These are phyloP conservation scores for Ectropis grisescens DNA, from an alignment of 1,140 invertebrate species.

Conservation along the genomic window DNA sequence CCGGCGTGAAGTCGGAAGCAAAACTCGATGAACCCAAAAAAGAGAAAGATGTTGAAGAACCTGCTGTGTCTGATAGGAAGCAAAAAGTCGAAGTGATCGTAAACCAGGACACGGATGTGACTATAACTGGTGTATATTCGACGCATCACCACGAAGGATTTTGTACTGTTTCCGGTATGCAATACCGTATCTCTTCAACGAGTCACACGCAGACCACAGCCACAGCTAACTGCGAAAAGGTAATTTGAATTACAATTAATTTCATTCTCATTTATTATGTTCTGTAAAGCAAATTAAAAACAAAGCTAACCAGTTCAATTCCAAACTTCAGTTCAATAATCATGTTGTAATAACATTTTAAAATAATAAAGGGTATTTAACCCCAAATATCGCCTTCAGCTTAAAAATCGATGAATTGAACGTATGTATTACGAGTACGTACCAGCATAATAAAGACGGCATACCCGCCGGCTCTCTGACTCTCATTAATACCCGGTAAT, in stretches of 20 bases:
- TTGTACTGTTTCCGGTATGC: slow-evolving; percentile 85
- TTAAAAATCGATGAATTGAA: no score
- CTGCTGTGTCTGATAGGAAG: slow-evolving; percentile 67
- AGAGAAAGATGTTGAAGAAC: slow-evolving; percentile 65
- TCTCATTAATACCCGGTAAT: slow-evolving; percentile 57
- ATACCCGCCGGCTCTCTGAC: slow-evolving; percentile 27
- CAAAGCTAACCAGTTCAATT: no score
- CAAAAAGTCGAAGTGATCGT: slow-evolving; percentile 79
- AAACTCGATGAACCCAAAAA: slow-evolving; percentile 72
- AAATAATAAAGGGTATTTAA: no score
- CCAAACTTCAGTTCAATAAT: no score
- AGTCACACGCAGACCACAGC: slow-evolving; percentile 84
- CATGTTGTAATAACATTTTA: no score
- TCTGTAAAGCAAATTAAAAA: no score
- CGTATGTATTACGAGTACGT: slow-evolving; percentile 14
- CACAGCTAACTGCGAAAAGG: slow-evolving; percentile 78
- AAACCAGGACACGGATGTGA: slow-evolving; percentile 88
- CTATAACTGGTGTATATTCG: slow-evolving; percentile 84
- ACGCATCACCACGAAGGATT: slow-evolving; percentile 84
- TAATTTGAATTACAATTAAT: slow-evolving; percentile 28
- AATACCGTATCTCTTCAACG: slow-evolving; percentile 83
- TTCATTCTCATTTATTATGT: slow-evolving; percentile 4
- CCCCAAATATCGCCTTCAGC: no score
- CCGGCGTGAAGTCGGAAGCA: slow-evolving; percentile 64
- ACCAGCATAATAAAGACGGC: slow-evolving; percentile 36